Evolutionary conservation across 2,888 invertebrate species (phyloP), one percentile per base, ranked within the genome.

Genomic region (Caenorhabditis japonica): DNA sequence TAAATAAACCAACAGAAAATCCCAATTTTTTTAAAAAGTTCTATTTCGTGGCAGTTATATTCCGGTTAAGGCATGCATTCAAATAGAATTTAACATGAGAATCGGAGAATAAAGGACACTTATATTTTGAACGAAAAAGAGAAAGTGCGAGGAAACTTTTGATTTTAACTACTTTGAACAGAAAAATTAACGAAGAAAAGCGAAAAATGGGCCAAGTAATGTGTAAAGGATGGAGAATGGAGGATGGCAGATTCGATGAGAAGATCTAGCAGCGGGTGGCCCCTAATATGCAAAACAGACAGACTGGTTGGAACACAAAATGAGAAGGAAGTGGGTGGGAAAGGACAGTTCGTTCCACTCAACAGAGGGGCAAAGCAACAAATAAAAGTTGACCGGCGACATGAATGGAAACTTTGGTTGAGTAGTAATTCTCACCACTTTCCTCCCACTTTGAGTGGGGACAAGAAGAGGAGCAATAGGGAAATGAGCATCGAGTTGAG

Each of bases 71-170:
- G n/a, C n/a, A n/a, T n/a, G n/a, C n/a, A n/a, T n/a, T n/a, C n/a
- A 51, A 33, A 51, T 41, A 30, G 51, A 62, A 62, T 53, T 62
- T 47, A 55, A 47, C 64, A 64, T 27, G 49, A 10, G n/a, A n/a
- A n/a, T 10, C 56, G 49, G 49, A 49, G 47, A 56, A 64, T 56
- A 46, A 64, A 41, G 55, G 47, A 25, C n/a, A n/a, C 23, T n/a
- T 19, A 12, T 19, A n/a, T 30, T 27, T 12, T 27, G 27, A 1
- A 30, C 30, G 30, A 30, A 30, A 25, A n/a, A 39, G 49, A 46
- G 64, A 64, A 64, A 64, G 64, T 64, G 64, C 64, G 55, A 64
- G n/a, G n/a, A 64, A 44, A 56, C 64, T 47, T 64, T 64, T 64
- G 56, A 55, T 64, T 64, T 64, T 64, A n/a, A n/a, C n/a, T n/a